A percentile compares a stretch with the other conserved stretches of the same genome.
These are phyloP conservation scores for Melieria omissa DNA, from an alignment of 2,888 invertebrate genomes.

Conservation along the genomic window DNA sequence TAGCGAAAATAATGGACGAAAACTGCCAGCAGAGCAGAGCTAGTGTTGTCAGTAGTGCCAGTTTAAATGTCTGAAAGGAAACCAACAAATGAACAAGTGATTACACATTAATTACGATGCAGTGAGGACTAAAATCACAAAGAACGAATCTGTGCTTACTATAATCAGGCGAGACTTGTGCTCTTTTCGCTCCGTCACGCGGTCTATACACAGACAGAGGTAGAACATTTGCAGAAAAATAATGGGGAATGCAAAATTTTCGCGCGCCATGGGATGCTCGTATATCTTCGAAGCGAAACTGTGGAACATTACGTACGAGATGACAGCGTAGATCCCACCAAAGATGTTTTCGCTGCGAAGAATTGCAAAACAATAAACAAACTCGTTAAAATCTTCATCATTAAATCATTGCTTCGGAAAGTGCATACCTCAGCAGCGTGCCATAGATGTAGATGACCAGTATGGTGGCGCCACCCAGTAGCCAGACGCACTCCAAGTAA, in stretches of 20 bases:
- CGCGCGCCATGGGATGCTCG: slow-evolving; percentile 87
- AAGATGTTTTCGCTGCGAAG: slow-evolving; percentile 73
- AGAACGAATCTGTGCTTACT: slow-evolving; percentile 33
- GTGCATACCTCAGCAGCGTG: slow-evolving; percentile 72
- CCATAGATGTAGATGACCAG: slow-evolving; percentile 77
- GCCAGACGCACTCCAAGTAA: slow-evolving; percentile 82
- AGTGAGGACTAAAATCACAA: not conserved
- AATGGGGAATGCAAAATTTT: slow-evolving; percentile 87
- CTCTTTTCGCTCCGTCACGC: slow-evolving; percentile 52
- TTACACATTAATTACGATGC: not conserved
- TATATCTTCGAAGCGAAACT: slow-evolving; percentile 85
- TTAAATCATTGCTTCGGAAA: slow-evolving; percentile 1
- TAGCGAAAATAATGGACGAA: slow-evolving; percentile 83
- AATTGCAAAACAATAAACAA: not conserved
- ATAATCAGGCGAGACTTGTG: slow-evolving; percentile 49
- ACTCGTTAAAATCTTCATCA: not conserved
- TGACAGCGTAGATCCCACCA: slow-evolving; percentile 79
- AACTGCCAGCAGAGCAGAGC: slow-evolving; percentile 78
- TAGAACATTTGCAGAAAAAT: slow-evolving; percentile 79
- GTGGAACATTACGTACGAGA: slow-evolving; percentile 84
- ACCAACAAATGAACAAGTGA: slow-evolving; percentile 16
- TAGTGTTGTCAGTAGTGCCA: slow-evolving; percentile 60
- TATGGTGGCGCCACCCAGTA: slow-evolving; percentile 78
- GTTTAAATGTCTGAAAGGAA: slow-evolving; percentile 36
- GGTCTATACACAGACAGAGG: slow-evolving; percentile 71